These are phyloP conservation scores for Tiliqua scincoides DNA, from an alignment of 2,113 vertebrate species.

Conservation along the genomic window DNA sequence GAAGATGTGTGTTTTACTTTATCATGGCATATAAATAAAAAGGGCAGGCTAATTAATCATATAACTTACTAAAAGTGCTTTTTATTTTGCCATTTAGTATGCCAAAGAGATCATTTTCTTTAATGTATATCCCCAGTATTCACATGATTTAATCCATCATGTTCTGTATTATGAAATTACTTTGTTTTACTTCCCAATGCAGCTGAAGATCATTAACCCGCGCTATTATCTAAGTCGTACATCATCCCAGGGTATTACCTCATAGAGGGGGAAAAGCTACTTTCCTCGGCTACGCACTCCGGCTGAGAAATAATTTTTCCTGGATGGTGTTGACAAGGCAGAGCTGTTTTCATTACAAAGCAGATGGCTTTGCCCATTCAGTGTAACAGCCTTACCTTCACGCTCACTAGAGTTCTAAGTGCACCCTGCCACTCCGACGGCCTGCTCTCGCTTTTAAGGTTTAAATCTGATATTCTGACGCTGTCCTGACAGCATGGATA, in stretches of 20 bases:
- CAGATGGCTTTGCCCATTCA: conserved; percentile 70
- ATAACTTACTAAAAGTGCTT: conserved; percentile 97
- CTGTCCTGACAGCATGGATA: neutral
- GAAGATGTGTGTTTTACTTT: conserved; percentile 89
- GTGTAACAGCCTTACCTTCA: conserved; percentile 59
- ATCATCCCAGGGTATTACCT: conserved; percentile 84
- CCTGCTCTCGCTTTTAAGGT: neutral
- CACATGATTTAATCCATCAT: conserved; percentile 90
- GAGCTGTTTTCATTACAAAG: conserved; percentile 73
- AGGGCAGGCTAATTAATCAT: conserved; percentile 90
- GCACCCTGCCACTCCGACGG: conserved; percentile 39
- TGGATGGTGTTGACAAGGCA: conserved; percentile 69
- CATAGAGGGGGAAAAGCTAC: conserved; percentile 73
- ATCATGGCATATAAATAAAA: conserved; percentile 82
- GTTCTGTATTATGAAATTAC: conserved; percentile 84
- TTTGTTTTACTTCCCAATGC: conserved; percentile 79
- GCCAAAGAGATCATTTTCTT: conserved; percentile 88
- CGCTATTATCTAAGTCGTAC: conserved; percentile 78
- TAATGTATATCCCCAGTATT: conserved; percentile 92
- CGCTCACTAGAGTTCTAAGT: conserved; percentile 49
- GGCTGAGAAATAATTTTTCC: conserved; percentile 76
- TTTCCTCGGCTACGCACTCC: conserved; percentile 60
- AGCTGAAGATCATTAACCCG: conserved; percentile 90
- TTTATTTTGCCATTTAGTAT: conserved; percentile 94
- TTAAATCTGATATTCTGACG: neutral